Evolutionary conservation across 2,888 invertebrate species (phyloP).

Genomic region (Pomacea canaliculata): DNA sequence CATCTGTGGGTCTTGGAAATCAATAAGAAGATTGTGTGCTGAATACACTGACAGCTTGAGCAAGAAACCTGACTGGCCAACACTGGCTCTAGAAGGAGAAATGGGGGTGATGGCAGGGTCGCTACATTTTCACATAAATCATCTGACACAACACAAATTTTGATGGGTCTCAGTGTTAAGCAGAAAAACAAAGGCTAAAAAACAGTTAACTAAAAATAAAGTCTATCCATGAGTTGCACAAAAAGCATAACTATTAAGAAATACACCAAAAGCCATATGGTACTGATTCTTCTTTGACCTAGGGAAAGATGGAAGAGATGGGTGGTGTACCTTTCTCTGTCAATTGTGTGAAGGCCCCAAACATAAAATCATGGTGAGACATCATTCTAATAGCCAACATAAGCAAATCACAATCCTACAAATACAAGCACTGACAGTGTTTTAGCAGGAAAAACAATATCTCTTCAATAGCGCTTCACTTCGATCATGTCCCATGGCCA

Average conservation of each 20-base stretch:
- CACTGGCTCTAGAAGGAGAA: not conserved
- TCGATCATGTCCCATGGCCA: constrained; percentile 4
- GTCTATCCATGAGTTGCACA: too few species aligned
- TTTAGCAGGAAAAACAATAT: constrained; percentile 20
- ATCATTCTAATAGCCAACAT: constrained; percentile 23
- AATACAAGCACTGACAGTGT: constrained; percentile 12
- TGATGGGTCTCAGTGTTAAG: too few species aligned
- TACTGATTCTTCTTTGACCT: too few species aligned
- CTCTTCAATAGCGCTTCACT: constrained; percentile 20
- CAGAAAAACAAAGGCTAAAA: too few species aligned
- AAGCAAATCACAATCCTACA: not conserved
- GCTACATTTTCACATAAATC: too few species aligned
- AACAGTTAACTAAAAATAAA: too few species aligned
- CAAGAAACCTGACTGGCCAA: not conserved
- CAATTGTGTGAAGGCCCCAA: constrained; percentile 36
- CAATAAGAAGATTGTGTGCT: constrained; percentile 7
- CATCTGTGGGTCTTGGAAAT: constrained; percentile 18
- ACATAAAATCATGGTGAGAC: constrained; percentile 35
- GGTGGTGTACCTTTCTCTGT: constrained; percentile 28
- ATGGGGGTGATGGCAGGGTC: too few species aligned
- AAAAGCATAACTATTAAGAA: too few species aligned
- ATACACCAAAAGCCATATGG: too few species aligned
- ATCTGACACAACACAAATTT: too few species aligned
- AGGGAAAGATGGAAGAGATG: too few species aligned
- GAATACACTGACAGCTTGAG: constrained; percentile 6